Evolutionary conservation across 2,888 invertebrate species (phyloP), one percentile per base, ranked within the genome.

Genomic region (Eupsilia transversa): DNA sequence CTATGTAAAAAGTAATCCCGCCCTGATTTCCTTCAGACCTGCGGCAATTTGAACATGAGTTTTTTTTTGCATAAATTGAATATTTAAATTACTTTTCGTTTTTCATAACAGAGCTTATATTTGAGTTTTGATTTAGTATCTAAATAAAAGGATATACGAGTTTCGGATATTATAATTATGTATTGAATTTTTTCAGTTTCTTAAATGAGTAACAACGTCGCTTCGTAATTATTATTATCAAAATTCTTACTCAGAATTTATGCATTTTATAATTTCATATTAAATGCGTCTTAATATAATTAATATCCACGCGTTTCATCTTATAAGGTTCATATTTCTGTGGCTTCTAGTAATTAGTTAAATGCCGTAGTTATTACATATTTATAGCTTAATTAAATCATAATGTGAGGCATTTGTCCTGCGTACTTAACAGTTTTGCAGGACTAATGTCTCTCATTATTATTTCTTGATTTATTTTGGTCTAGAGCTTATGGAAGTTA

Each of bases 61-160:
- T 85, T 87, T 84, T 85, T 87, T 88, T 84, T 82, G 77, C 74
- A 85, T 83, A 88, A 83, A 79, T 82, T 87, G 81, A 87, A 89
- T 87, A 88, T 89, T 89, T 86, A 87, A 88, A 89, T 89, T 83
- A 79, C 86, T 87, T 77, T 72, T 63, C 72, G 67, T 68, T 78
- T 66, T 35, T 67, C 68, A 65, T 79, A 63, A 66, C 68, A 33
- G 17, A 46, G 41, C 23, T 35, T 56, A 35, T 41, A n/a, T n/a
- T n/a, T n/a, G 12, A 23, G 46, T 30, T 65, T 60, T 33, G 6
- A 56, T 57, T 74, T 33, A 1, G 33, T 33, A 54, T 33, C 5
- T n/a, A 23, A 41, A 33, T 59, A 33, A 4, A 56, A 63, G 6
- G 9, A 75, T 3, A 20, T 17, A 56, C 14, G 20, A 33, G n/a